Evolutionary conservation across 2,113 vertebrate genomes (phyloP), one percentile per base, ranked within the genome.

Genomic region (Forbesichthys agassizii): DNA sequence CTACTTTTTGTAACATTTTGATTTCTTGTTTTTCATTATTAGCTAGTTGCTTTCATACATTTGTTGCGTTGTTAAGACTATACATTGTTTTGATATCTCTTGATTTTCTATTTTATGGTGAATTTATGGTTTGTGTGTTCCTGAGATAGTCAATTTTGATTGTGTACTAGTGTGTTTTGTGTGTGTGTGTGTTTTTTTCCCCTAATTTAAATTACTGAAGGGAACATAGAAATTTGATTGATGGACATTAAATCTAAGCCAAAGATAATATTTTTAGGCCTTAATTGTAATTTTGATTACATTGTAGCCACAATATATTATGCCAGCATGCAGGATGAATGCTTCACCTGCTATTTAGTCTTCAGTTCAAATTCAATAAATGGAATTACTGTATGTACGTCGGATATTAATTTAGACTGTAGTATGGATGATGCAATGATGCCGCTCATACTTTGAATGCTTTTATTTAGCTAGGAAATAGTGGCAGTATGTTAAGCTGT

Each of bases 401-500:
- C 66, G 72, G 36, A 68, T 79, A 69, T 65, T 36, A 68, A 62
- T 20, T 11, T 64, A 65, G 66, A 48, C 71, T 66, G 78, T 61
- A 57, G 48, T 75, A 18, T 88, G 76, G 58, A 61, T 85, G 82
- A 82, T 82, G 78, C 71, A n/a, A 68, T 65, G 68, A 73, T 14
- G 33, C 64, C 27, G 2, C 53, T 42, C 47, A 64, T 85, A 64
- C 57, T 67, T 73, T 18, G 52, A 64, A 72, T 52, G 33, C 49
- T 80, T 74, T 71, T 55, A 18, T 66, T 14, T 53, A 48, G 55
- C 18, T 68, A 62, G 4, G 8, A 74, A 33, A 61, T 59, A 57
- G 73, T 74, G 77, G 36, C 74, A 83, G 60, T 61, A 71, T 77
- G 74, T 76, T 73, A 57, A 68, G 73, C 64, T 85, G 62, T 33